Percentiles rank a stretch among this genome's conserved stretches.
phyloP scores from a whole-genome alignment of 1,140 invertebrate species.

The Trichoplusia ni region DNA sequence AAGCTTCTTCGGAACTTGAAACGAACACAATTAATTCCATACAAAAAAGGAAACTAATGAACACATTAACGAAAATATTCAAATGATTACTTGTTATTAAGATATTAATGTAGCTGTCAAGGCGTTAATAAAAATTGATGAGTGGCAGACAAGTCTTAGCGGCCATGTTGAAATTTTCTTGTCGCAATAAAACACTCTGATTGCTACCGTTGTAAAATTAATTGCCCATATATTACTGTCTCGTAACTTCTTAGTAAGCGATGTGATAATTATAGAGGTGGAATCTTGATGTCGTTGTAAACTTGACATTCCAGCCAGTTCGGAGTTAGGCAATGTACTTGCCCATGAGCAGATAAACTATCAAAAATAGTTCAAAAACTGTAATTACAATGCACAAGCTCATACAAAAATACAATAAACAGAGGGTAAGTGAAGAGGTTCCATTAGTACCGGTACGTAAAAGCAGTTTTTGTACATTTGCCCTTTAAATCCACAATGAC shows the following conservation, averaged over 20 bases:
- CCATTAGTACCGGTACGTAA: no score
- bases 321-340: no score
- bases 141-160: slow-evolving; percentile 1
- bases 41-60: slow-evolving; percentile 1
- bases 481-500: no score
- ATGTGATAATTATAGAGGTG: background rate
- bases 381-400: no score
- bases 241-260: slow-evolving; percentile 4
- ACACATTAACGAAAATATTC: background rate
- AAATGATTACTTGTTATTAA: slow-evolving; percentile 2
- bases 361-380: no score
- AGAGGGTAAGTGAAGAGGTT: no score
- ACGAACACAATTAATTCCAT: slow-evolving; percentile 7
- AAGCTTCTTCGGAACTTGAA: background rate
- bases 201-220: slow-evolving; percentile 26
- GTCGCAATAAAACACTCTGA: slow-evolving; percentile 15
- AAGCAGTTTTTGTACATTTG: no score
- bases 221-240: slow-evolving; percentile 23
- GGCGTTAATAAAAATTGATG: slow-evolving; percentile 8
- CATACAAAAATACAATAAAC: no score
- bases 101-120: slow-evolving; percentile 24
- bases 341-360: no score
- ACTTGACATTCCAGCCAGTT: background rate
- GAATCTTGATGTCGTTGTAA: no score
- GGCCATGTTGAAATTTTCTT: slow-evolving; percentile 4